Evolutionary conservation across 1,140 invertebrate genomes (phyloP), one percentile per base, ranked within the genome.

Genomic region (Papilio machaon): DNA sequence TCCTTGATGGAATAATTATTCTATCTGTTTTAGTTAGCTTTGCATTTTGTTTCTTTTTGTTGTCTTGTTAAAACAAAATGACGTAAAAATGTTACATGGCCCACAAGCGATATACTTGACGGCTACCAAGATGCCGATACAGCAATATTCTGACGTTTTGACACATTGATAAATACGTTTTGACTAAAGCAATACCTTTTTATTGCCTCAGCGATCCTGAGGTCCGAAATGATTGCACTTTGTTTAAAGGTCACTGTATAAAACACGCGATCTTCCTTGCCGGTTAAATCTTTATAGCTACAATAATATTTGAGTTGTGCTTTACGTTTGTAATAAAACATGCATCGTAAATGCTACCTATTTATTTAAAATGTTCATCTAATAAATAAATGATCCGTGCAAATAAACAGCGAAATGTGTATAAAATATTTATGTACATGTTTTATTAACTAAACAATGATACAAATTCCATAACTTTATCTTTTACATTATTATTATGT

Each of bases 81-180:
- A 70, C 64, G 64, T 35, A 70, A 35, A 64, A 70, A 23, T 70
- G 64, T 82, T 84, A 82, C 83, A 82, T 77, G 43, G 64, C 81
- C 73, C 64, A 81, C 35, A 70, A 70, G 64, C 30, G 13, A 38
- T 15, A 17, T 70, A 35, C 64, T 70, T 70, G 11, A 38, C 30
- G 30, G 64, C 64, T 70, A 70, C 64, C 64, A 30, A 70, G 64
- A 70, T 38, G 30, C 64, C 23, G 11, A 70, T 38, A 70, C 23
- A 70, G 64, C 64, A 17, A 23, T 70, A 38, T 70, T 70, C 64
- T 84, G 80, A 83, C 82, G 83, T 85, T 84, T 87, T 85, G 85
- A 83, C 85, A 84, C 80, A 74, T 80, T 86, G 84, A 88, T 87
- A 84, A 83, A 86, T 86, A 84, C 70, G 77, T 76, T 80, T 81